These are phyloP conservation scores for Trachops cirrhosus DNA, from an alignment of 2,797 vertebrate species.

Conservation along the genomic window DNA sequence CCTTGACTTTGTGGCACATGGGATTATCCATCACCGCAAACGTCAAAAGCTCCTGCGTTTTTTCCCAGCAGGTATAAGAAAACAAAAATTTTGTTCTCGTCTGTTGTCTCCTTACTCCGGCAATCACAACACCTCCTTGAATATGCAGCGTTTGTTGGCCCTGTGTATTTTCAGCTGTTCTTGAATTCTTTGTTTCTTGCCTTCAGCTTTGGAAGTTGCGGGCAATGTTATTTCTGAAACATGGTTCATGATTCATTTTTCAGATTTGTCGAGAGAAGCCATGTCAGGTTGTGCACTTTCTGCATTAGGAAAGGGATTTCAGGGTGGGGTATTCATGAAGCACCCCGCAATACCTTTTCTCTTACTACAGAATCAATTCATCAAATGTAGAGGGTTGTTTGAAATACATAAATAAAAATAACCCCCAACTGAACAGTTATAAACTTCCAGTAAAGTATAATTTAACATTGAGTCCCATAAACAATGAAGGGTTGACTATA, in stretches of 20 bases:
- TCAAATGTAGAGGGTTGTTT: background rate
- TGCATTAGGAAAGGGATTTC: constrained; percentile 26
- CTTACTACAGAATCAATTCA: constrained; percentile 6
- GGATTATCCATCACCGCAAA: constrained; percentile 17
- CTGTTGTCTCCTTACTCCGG: constrained; percentile 10
- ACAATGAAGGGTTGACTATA: background rate
- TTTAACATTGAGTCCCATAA: background rate
- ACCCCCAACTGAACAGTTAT: background rate
- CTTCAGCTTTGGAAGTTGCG: background rate
- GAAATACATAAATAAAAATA: constrained; percentile 47
- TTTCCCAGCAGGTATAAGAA: constrained; percentile 1
- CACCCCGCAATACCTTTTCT: constrained; percentile 7
- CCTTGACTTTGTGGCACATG: constrained; percentile 8
- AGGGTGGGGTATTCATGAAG: constrained; percentile 23
- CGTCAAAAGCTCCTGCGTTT: background rate
- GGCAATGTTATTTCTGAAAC: constrained; percentile 39
- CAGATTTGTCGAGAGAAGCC: constrained; percentile 35
- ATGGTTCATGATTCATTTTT: constrained; percentile 42
- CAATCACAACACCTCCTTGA: background rate
- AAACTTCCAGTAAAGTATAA: background rate
- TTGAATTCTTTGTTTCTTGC: constrained; percentile 25
- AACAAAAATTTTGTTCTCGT: background rate
- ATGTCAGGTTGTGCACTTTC: background rate
- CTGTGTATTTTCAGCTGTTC: background rate
- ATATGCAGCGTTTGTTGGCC: background rate